Base-by-base conservation (phyloP, 37 sponge, comb jelly and placozoan genomes). In the Cliona cf. orientalis region DNA sequence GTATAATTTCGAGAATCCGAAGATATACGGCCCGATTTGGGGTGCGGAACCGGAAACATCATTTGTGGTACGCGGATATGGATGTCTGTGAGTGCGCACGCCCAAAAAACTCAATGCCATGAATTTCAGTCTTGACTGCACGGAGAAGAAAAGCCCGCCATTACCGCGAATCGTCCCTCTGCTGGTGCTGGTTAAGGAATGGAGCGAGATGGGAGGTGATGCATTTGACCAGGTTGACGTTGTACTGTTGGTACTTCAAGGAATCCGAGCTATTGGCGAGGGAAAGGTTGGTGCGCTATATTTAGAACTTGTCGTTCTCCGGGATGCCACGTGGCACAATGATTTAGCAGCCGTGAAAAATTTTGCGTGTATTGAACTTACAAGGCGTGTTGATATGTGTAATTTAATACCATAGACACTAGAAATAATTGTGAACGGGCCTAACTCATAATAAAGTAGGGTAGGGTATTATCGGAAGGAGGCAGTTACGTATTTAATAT, bases 81-180 rank as follows among this genome's bases (percentile, higher is more conserved):
- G 17, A 49, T 49, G 36, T 38, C 36, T 21, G 34, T 7, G 5
- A 74, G 40, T 31, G 3, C 26, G 26, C 59, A 26, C 59, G 26
- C 26, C 26, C 59, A 26, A 58, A 58, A n/a, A 26, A 28, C 26
- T 6, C 23, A 28, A 2, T 2, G 9, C 9, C 39, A 79, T 79
- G 79, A 79, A 79, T 66, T 43, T 79, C 3, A 39, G 43, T 17
- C 43, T 64, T 26, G 56, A 79, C 68, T 65, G 43, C 23, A 34
- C 53, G 23, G 45, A 66, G 28, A 66, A 11, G 32, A 36, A 66
- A 23, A 46, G 31, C 21, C 49, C 43, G 21, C 46, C 42, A 22
- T 66, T 49, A 2, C 67, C 79, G 0, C 63, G 43, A 39, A 6
- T 65, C 9, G 29, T 79, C 4, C 79, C 79, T 3, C 46, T 79